Base-by-base conservation (phyloP, 2,888 invertebrate genomes). In the Mystacides longicornis region DNA sequence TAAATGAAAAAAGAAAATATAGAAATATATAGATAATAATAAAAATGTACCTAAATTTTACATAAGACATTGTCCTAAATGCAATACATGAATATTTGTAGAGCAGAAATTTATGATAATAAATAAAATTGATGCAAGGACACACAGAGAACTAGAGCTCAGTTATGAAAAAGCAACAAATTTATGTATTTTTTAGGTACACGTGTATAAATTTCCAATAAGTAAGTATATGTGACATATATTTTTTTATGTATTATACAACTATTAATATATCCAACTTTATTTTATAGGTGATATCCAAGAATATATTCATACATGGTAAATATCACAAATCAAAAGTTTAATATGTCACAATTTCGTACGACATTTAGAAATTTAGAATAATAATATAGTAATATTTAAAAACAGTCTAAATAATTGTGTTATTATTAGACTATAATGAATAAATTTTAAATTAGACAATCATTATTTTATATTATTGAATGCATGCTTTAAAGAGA, bases 141-240 rank as follows among this genome's bases (percentile, higher is more conserved):
- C n/a, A n/a, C 37, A 37, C 16, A 16, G 37, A 37, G 16, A 37
- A 37, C 37, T 37, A 14, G 16, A 14, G 14, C 37, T 37, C 37
- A 37, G 37, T n/a, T 37, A n/a, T 37, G n/a, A 37, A 37, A 14
- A 37, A 37, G 37, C 37, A 37, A 37, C 37, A 37, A 37, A n/a
- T 37, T n/a, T n/a, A n/a, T n/a, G n/a, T n/a, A n/a, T n/a, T n/a
- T n/a, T n/a, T n/a, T n/a, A n/a, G n/a, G n/a, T n/a, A n/a, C n/a
- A n/a, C n/a, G n/a, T n/a, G n/a, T n/a, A n/a, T n/a, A n/a, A n/a
- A n/a, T n/a, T n/a, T n/a, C n/a, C n/a, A n/a, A n/a, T n/a, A n/a
- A n/a, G n/a, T n/a, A n/a, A n/a, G n/a, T n/a, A n/a, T n/a, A n/a
- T n/a, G n/a, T n/a, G n/a, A n/a, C n/a, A n/a, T n/a, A n/a, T n/a